phyloP scores from a whole-genome alignment of 1,140 invertebrate genomes.

The Zaprionus taronus region DNA sequence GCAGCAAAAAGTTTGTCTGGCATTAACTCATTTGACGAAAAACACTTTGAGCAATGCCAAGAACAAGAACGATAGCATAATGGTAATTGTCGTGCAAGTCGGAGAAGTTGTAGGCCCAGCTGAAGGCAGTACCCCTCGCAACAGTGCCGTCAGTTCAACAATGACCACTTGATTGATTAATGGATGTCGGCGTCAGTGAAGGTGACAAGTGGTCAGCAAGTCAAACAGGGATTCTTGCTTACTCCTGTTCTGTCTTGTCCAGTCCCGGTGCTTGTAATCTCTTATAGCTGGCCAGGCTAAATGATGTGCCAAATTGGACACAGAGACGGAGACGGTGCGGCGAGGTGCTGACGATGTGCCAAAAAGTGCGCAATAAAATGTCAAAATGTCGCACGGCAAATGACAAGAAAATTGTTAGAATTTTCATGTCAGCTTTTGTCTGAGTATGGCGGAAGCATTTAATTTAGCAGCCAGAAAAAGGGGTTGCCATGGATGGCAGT shows the following conservation, averaged over 20 bases:
- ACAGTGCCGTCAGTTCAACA: background rate
- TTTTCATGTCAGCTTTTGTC: constrained; percentile 24
- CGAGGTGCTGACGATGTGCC: constrained; percentile 32
- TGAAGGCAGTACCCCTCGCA: background rate
- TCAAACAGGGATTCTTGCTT: constrained; percentile 49
- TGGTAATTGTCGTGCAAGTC: background rate
- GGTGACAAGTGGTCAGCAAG: constrained; percentile 75
- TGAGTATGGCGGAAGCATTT: constrained; percentile 63
- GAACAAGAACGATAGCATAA: constrained; percentile 32
- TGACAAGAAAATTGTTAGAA: constrained; percentile 65
- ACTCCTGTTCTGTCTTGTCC: background rate
- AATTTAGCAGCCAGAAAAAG: constrained; percentile 56
- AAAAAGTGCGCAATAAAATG: constrained; percentile 73
- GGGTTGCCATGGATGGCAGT: background rate
- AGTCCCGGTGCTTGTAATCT: background rate
- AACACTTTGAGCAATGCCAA: constrained; percentile 48
- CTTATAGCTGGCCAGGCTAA: constrained; percentile 43
- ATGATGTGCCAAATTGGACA: constrained; percentile 75
- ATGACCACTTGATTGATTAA: constrained; percentile 73
- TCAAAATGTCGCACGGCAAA: constrained; percentile 71
- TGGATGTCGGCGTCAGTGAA: constrained; percentile 68
- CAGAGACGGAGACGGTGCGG: background rate
- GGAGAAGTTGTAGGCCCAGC: background rate
- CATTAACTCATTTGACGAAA: constrained; percentile 58
- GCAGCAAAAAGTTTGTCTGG: constrained; percentile 29